Evolutionary conservation across 1,140 invertebrate genomes (phyloP), one percentile per base, ranked within the genome.

Genomic region (Heliconius nattereri): DNA sequence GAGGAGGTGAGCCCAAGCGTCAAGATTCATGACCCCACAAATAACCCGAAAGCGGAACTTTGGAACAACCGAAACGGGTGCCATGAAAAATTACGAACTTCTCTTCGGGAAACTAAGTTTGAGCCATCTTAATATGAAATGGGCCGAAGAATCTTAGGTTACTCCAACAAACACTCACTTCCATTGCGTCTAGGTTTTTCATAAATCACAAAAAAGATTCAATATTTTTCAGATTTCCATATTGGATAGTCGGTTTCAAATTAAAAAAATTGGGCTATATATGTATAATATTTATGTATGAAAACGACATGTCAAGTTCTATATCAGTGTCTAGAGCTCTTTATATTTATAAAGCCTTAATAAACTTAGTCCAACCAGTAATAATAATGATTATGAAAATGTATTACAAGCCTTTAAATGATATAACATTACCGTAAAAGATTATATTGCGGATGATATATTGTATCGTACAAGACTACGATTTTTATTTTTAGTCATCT

Each of bases 21-120:
- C 71, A 71, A 81, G 80, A 81, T 81, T 81, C 80, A 81, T 81
- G 80, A 78, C 76, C 80, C 80, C 75, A 81, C 80, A 81, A 81
- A 81, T 78, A 81, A 81, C 80, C 78, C n/a, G 35, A n/a, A 79
- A 79, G 35, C 29, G 20, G 52, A 72, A 81, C 75, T 81, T 74
- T 71, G 66, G 35, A 75, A 60, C 79, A 81, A 78, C 79, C 57
- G 79, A 81, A 71, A 72, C 60, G 40, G 26, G 40, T 78, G 57
- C 66, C 77, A 77, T 81, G 79, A 81, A 78, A 81, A 81, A 81
- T 81, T 74, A 78, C 79, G 40, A 75, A 79, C 26, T 75, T 70
- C n/a, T 40, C 54, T 72, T 74, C 54, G 23, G 73, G 71, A n/a
- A 79, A 52, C 71, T 35, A 81, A 71, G n/a, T 80, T 81, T 80